Conservation (phyloP, 2,797 vertebrate genomes). For the Pipistrellus pipistrellus region DNA sequence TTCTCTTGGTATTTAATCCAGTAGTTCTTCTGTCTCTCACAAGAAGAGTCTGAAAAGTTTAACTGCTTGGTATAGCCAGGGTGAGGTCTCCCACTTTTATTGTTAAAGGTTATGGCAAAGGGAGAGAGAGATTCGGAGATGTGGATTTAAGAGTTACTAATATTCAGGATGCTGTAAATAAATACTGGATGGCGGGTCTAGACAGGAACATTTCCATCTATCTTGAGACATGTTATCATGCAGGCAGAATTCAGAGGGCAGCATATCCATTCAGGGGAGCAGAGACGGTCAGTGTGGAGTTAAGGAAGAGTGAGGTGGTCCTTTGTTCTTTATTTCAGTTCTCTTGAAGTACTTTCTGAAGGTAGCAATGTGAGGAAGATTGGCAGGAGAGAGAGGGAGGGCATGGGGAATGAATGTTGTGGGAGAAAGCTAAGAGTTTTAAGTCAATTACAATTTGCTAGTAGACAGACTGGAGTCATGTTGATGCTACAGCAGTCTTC, state of each 20-base stretch:
- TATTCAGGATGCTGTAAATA: conserved; percentile 5
- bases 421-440: background rate
- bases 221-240: background rate
- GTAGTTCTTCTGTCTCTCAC: conserved; percentile 1
- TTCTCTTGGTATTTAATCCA: conserved; percentile 5
- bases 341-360: conserved; percentile 8
- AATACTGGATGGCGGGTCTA: background rate
- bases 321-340: conserved; percentile 33
- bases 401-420: background rate
- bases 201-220: background rate
- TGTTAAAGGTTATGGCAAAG: background rate
- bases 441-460: background rate
- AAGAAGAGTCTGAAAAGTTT: conserved; percentile 63
- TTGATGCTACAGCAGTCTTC: background rate
- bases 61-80: background rate
- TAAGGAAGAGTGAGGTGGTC: background rate
- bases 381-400: background rate
- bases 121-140: conserved; percentile 23
- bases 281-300: background rate
- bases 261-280: background rate
- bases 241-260: background rate
- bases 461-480: background rate
- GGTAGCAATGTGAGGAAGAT: background rate
- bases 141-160: background rate
- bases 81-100: background rate